Conservation (phyloP, 53 echinoderm and acorn worm genomes). For the Pentamera pediparva region DNA sequence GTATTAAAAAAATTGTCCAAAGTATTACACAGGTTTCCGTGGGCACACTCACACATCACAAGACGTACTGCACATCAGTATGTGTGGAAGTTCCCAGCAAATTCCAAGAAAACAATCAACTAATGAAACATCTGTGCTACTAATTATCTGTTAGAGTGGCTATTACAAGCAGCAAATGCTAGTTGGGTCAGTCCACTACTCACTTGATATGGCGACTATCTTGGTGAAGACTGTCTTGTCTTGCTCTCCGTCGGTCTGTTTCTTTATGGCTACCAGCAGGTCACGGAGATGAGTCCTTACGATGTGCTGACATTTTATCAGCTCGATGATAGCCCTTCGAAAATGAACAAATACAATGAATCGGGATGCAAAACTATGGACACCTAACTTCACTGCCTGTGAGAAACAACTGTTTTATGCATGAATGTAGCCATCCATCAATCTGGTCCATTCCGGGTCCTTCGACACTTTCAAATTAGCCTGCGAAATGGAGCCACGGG, state of each 20-base stretch:
- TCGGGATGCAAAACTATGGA: not conserved
- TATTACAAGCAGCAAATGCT: not conserved
- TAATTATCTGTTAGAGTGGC: too few species aligned
- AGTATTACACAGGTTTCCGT: too few species aligned
- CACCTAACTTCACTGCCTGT: not conserved
- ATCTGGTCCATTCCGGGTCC: too few species aligned
- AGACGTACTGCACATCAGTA: too few species aligned
- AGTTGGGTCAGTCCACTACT: conserved; percentile 16
- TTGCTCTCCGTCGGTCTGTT: conserved; percentile 58
- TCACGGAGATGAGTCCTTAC: conserved; percentile 79
- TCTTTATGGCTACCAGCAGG: conserved; percentile 59
- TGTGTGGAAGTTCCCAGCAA: too few species aligned
- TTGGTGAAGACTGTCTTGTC: conserved; percentile 60
- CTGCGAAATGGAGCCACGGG: too few species aligned
- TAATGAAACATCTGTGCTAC: not conserved
- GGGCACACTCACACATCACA: too few species aligned
- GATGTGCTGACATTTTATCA: conserved; percentile 82
- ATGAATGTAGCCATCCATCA: too few species aligned
- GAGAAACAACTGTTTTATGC: too few species aligned
- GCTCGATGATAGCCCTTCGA: conserved; percentile 88
- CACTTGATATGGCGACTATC: conserved; percentile 77
- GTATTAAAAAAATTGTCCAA: too few species aligned
- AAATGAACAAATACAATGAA: too few species aligned
- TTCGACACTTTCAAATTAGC: too few species aligned
- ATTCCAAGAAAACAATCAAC: not conserved